Evolutionary conservation across 2,888 invertebrate genomes (phyloP), one percentile per base, ranked within the genome.

Genomic region (Galerucella nymphaeae): DNA sequence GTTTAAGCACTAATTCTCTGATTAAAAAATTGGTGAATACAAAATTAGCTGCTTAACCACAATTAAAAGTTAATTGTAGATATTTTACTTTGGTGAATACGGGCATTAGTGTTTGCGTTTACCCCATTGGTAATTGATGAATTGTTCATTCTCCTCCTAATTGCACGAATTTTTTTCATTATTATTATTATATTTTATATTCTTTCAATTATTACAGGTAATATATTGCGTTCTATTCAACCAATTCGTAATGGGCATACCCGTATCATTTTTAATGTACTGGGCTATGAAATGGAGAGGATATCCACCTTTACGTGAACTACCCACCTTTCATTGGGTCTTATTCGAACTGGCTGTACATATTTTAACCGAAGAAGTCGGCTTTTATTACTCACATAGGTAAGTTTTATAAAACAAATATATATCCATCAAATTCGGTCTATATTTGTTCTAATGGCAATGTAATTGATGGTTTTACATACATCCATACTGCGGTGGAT

Each of bases 381-480:
- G 91, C 69, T 96, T 96, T 85, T 96, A 96, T 85, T 96, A 96
- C 84, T 92, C 93, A 11, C 95, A 96, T 86, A 91, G 95, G 90
- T 92, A 85, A 77, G 72, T 71, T 65, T 16, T 59, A 1, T 4
- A 67, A 59, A 18, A 14, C n/a, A 58, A 30, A 42, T 23, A n/a
- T n/a, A n/a, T 41, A 23, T 42, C 23, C 1, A 16, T 50, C 55
- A 16, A 10, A 30, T 53, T 59, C 23, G 11, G 30, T 6, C 9
- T 2, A 42, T 42, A 42, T 13, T 23, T 23, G 23, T 23, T 23
- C 1, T 23, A 23, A 23, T 23, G 23, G 23, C 23, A 23, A 23
- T 23, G 23, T 4, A 23, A 38, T 38, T 38, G 6, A 9, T 38
- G 9, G 8, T 38, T 30, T 30, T 30, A 30, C 5, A 38, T 8